Percentiles rank a stretch among this genome's conserved stretches.
These are phyloP conservation scores for Bimastos eiseni DNA, from an alignment of 2,888 invertebrate genomes.

Conservation along the genomic window DNA sequence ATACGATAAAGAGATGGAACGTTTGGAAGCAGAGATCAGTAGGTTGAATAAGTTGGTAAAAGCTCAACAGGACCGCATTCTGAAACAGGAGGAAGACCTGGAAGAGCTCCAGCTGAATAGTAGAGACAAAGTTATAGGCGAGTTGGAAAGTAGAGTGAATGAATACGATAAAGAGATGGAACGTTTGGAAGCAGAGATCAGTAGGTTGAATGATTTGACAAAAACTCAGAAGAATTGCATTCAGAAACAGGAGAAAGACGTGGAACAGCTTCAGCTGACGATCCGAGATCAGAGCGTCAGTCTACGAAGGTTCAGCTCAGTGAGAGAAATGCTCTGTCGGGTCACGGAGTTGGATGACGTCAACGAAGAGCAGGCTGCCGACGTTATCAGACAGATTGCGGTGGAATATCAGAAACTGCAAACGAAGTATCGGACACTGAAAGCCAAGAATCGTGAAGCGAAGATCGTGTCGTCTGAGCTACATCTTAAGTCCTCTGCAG, in stretches of 20 bases:
- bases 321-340: neutral
- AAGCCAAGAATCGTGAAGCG: neutral
- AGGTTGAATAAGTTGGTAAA: too few species aligned
- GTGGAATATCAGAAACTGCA: neutral
- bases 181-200: neutral
- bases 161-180: too few species aligned
- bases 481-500: neutral
- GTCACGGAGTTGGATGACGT: conserved; percentile 6
- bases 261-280: neutral
- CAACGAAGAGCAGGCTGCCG: neutral
- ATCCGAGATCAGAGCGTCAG: neutral
- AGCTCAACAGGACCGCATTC: too few species aligned
- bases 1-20: neutral
- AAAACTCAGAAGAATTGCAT: neutral
- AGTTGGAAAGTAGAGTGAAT: too few species aligned
- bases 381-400: neutral
- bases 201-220: too few species aligned
- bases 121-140: too few species aligned
- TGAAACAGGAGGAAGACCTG: too few species aligned
- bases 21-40: neutral
- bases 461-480: neutral
- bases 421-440: neutral
- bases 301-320: neutral
- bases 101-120: too few species aligned
- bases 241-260: neutral